These are phyloP conservation scores for Anthopleura xanthogrammica DNA, from an alignment of 92 coral and sea anemone species.

Conservation along the genomic window DNA sequence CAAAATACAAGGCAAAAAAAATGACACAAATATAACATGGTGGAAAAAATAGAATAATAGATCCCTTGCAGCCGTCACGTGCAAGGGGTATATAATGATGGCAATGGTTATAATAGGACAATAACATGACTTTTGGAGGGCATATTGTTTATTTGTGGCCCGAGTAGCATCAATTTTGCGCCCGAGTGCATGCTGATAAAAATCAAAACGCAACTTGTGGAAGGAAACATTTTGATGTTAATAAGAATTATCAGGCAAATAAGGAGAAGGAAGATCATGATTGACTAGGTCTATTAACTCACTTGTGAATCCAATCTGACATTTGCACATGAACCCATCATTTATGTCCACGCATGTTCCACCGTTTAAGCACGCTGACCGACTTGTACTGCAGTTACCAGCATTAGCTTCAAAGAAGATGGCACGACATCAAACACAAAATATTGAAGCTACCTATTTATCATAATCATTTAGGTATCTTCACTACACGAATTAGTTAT, in stretches of 20 bases:
- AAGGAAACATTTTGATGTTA: background rate
- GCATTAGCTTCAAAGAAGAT: background rate
- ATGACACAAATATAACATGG: no score
- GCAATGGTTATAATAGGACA: no score
- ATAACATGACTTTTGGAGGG: no score
- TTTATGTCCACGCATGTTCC: conserved; percentile 37
- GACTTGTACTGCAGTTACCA: conserved; percentile 29
- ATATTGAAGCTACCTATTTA: background rate
- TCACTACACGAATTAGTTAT: background rate
- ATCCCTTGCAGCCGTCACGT: no score
- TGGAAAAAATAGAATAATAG: background rate
- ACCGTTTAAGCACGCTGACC: conserved; percentile 44
- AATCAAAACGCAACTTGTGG: background rate
- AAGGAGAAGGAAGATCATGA: background rate
- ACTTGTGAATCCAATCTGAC: conserved; percentile 22
- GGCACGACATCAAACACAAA: background rate
- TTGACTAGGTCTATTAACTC: background rate
- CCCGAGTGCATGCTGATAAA: no score
- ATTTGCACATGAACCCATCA: conserved; percentile 10
- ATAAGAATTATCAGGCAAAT: background rate
- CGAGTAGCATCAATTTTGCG: no score
- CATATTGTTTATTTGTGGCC: no score
- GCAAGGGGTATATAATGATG: no score
- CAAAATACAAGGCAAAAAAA: no score
- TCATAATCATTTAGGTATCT: background rate